Conservation (phyloP, 1,140 invertebrate species). For the Lasioglossum albipes region DNA sequence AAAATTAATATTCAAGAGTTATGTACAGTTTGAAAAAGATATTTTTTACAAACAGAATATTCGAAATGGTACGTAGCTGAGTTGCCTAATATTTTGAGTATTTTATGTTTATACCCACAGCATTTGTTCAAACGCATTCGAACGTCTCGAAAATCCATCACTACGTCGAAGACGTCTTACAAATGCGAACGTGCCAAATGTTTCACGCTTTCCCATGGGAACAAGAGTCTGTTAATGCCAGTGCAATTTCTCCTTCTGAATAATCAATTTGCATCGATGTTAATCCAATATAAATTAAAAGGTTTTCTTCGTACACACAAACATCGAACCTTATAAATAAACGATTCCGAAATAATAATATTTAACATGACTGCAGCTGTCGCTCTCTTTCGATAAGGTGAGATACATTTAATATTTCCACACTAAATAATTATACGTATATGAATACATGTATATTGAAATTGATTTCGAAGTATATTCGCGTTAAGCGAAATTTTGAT, state of each 20-base stretch:
- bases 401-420: no score
- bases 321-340: not conserved
- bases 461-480: not conserved
- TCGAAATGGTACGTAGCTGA: no score
- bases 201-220: constrained; percentile 13
- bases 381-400: no score
- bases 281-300: not conserved
- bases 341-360: not conserved
- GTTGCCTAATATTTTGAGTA: no score
- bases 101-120: no score
- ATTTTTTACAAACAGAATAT: no score
- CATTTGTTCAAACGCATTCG: no score
- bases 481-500: not conserved
- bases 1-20: no score
- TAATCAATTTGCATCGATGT: no score
- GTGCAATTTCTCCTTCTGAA: not conserved
- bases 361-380: not conserved
- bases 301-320: not conserved
- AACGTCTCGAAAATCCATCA: no score
- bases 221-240: not conserved
- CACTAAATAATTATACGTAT: not conserved
- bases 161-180: constrained; percentile 3
- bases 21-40: no score
- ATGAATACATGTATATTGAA: no score
- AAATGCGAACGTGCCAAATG: constrained; percentile 15